Conservation (phyloP, 1,140 invertebrate species). For the Nautilus pompilius region DNA sequence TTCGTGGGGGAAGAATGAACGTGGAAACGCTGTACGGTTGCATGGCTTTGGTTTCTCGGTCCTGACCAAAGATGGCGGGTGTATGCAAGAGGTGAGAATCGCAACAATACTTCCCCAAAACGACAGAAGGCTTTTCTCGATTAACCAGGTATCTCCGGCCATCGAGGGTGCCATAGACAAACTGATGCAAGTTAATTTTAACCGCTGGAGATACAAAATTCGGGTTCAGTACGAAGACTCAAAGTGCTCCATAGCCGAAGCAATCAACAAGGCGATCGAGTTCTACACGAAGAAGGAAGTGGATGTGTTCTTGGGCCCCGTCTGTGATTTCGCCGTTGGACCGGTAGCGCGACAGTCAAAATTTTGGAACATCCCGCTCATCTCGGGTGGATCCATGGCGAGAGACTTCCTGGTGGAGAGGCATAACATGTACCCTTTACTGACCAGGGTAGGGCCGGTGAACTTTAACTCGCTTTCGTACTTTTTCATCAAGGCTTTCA, state of each 20-base stretch:
- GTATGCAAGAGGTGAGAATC: too few species aligned
- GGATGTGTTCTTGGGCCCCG: constrained; percentile 83
- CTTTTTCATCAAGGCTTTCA: constrained; percentile 66
- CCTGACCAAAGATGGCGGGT: too few species aligned
- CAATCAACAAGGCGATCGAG: constrained; percentile 36
- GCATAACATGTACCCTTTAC: constrained; percentile 64
- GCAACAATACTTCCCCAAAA: constrained; percentile 24
- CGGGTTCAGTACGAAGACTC: constrained; percentile 24
- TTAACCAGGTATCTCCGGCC: constrained; percentile 25
- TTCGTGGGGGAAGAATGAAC: too few species aligned
- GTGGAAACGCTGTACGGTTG: too few species aligned
- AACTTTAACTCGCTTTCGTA: constrained; percentile 70
- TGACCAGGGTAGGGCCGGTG: constrained; percentile 77
- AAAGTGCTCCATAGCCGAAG: constrained; percentile 23
- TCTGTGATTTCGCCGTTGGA: constrained; percentile 86
- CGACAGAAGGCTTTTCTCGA: constrained; percentile 23
- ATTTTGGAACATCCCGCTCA: constrained; percentile 81
- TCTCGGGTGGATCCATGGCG: constrained; percentile 79
- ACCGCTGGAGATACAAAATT: too few species aligned
- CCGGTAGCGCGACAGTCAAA: constrained; percentile 81
- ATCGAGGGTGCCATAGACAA: constrained; percentile 31
- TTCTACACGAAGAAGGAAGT: constrained; percentile 27
- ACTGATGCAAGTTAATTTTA: constrained; percentile 12
- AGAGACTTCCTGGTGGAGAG: constrained; percentile 64
- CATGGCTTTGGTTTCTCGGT: too few species aligned